Percentiles rank a stretch among this genome's conserved stretches.
These are phyloP conservation scores for Sylvietta virens DNA, from an alignment of 2,113 vertebrate species.

Conservation along the genomic window DNA sequence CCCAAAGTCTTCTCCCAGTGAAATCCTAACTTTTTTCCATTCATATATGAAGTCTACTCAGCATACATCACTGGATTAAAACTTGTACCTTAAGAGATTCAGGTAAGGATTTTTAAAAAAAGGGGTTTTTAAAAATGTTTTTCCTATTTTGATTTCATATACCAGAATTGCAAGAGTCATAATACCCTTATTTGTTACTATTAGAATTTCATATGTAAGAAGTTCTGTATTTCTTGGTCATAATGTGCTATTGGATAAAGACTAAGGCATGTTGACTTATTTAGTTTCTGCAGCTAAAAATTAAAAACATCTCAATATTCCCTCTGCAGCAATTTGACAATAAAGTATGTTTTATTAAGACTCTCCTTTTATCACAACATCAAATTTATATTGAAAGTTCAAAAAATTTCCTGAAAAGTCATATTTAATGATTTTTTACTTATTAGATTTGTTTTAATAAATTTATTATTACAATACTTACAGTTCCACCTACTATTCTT, in stretches of 20 bases:
- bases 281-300: neutral
- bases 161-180: neutral
- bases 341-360: neutral
- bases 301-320: neutral
- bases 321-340: neutral
- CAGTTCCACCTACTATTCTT: slow-evolving; percentile 97
- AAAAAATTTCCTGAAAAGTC: neutral
- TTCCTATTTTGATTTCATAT: neutral
- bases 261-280: neutral
- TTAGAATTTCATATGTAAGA: neutral
- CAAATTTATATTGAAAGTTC: neutral
- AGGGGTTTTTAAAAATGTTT: fast-evolving
- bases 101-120: neutral
- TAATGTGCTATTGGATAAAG: neutral
- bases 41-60: neutral
- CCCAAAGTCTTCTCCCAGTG: neutral
- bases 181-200: neutral
- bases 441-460: neutral
- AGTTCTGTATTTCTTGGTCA: neutral
- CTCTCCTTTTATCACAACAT: neutral
- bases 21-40: neutral
- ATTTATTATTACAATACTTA: slow-evolving; percentile 74
- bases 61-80: neutral
- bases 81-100: neutral
- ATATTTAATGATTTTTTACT: neutral